Evolutionary conservation across 2,113 vertebrate species (phyloP).

Genomic region (Taxidea taxus): DNA sequence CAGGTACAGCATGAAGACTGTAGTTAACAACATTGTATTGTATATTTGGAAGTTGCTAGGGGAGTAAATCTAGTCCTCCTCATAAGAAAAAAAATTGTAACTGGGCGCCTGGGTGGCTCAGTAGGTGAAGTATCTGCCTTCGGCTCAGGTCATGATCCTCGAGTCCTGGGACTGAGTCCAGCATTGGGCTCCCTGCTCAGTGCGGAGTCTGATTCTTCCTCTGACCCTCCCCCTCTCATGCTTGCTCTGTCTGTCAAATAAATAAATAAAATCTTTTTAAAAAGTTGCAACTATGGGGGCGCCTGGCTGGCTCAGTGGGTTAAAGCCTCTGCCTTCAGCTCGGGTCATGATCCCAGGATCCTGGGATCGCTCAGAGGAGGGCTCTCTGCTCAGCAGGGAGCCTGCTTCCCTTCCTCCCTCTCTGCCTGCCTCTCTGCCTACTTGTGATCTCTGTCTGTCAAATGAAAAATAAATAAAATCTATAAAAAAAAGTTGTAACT

Average conservation of each 20-base stretch:
- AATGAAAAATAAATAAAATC: too few species aligned
- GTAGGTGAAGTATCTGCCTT: not conserved
- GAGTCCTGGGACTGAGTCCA: not conserved
- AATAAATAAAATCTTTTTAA: not conserved
- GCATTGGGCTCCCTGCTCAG: not conserved
- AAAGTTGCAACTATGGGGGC: not conserved
- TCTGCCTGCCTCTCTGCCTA: too few species aligned
- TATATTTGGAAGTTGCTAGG: not conserved
- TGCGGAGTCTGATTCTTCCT: not conserved
- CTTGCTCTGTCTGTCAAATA: not conserved
- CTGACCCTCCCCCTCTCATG: not conserved
- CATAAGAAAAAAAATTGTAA: not conserved
- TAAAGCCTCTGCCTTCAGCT: too few species aligned
- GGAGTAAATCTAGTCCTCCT: not conserved
- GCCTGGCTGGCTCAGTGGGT: too few species aligned
- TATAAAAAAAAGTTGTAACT: too few species aligned
- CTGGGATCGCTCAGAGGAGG: fast-evolving
- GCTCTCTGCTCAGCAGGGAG: too few species aligned
- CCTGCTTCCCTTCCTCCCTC: too few species aligned
- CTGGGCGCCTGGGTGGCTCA: not conserved
- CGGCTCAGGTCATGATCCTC: not conserved
- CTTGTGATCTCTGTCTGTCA: too few species aligned
- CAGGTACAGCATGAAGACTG: not conserved
- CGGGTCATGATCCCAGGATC: too few species aligned
- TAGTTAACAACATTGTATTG: not conserved